Percentiles rank a stretch among this genome's conserved stretches.
Evolutionary conservation across 2,888 invertebrate genomes (phyloP).

Genomic region (Sphinx pinastri): DNA sequence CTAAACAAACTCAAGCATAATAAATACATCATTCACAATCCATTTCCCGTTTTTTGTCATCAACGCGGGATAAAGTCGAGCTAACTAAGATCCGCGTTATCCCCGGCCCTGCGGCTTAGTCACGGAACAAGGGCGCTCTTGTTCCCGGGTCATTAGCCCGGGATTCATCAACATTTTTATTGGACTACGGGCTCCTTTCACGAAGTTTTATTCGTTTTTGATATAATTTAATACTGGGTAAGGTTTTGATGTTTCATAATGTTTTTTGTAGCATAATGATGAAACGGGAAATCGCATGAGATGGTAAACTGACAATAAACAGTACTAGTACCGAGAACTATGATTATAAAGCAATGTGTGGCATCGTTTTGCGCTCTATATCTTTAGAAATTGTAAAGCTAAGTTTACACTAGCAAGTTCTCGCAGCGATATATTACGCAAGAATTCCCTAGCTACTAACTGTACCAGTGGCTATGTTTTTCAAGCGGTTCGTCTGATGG

Average conservation of each 20-base stretch:
- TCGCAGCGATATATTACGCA: no score
- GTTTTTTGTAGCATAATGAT: not conserved
- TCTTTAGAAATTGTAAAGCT: no score
- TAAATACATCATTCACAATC: not conserved
- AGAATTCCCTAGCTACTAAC: no score
- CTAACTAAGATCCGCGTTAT: not conserved
- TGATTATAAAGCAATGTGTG: no score
- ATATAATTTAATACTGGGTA: not conserved
- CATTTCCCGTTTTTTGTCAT: slow-evolving; percentile 1
- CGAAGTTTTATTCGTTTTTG: not conserved
- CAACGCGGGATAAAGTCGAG: not conserved
- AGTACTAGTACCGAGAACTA: no score
- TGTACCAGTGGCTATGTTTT: no score
- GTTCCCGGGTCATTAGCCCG: not conserved
- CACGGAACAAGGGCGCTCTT: slow-evolving; percentile 7
- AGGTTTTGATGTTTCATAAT: not conserved
- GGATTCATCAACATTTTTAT: slow-evolving; percentile 6
- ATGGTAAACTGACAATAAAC: no score
- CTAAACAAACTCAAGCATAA: no score
- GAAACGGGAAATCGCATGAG: no score
- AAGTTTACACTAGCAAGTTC: no score
- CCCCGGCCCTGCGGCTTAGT: not conserved
- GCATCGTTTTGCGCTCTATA: no score
- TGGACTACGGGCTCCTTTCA: slow-evolving; percentile 8
- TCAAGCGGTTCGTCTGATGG: no score